Evolutionary conservation across 2,797 vertebrate species (phyloP).

Genomic region (Hippoglossus hippoglossus): DNA sequence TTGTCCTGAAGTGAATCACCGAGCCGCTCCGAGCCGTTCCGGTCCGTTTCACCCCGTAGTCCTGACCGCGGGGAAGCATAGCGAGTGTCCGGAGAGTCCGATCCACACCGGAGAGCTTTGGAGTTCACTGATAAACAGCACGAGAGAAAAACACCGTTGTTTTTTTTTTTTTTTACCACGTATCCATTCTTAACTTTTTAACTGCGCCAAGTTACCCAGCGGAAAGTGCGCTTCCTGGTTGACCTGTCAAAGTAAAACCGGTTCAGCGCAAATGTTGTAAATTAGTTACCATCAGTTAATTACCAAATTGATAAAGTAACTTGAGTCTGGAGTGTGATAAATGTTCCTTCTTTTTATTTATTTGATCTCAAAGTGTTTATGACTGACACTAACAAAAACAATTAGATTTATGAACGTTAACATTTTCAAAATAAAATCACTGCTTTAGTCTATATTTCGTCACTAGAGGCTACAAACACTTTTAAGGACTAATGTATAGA

Average conservation of each 20-base stretch:
- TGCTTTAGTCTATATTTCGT: accelerated
- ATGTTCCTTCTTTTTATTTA: no score
- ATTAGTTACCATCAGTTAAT: background rate
- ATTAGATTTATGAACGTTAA: no score
- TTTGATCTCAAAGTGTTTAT: no score
- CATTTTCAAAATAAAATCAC: constrained; percentile 43
- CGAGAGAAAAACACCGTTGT: background rate
- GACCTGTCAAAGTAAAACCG: constrained; percentile 51
- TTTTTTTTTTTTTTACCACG: constrained; percentile 54
- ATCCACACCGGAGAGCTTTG: background rate
- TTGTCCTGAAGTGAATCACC: constrained; percentile 62
- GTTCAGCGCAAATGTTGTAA: background rate
- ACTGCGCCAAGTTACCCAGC: background rate
- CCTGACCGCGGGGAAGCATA: constrained; percentile 75
- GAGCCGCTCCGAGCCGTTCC: constrained; percentile 59
- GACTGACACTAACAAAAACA: no score
- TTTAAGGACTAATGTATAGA: no score
- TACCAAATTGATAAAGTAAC: accelerated
- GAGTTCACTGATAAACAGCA: background rate
- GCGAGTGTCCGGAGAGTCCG: background rate
- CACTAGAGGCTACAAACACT: background rate
- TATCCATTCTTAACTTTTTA: constrained; percentile 56
- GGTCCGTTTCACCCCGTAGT: constrained; percentile 55
- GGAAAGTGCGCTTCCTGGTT: constrained; percentile 1
- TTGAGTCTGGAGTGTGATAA: no score